phyloP scores from a whole-genome alignment of 92 coral and sea anemone species.

The Epizoanthus fatuus region DNA sequence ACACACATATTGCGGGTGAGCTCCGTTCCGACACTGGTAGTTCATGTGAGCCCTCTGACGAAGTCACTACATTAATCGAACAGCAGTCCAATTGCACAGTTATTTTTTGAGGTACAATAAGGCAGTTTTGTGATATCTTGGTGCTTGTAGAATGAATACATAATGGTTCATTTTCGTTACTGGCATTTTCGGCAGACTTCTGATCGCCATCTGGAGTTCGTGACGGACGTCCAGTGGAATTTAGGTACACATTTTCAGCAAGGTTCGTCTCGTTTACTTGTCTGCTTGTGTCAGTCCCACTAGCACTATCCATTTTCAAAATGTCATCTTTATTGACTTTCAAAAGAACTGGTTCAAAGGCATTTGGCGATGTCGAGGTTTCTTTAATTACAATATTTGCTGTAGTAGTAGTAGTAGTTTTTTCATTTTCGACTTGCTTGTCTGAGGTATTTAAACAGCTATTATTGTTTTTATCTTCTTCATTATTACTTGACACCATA shows the following conservation, averaged over 20 bases:
- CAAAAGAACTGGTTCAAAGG: slow-evolving; percentile 57
- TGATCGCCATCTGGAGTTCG: not conserved
- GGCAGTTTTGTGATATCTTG: slow-evolving; percentile 16
- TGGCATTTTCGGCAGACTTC: not conserved
- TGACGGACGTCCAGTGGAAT: not conserved
- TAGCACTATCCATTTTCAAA: slow-evolving; percentile 18
- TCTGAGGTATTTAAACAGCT: not conserved
- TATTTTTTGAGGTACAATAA: slow-evolving; percentile 56
- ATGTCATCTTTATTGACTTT: slow-evolving; percentile 34
- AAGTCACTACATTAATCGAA: slow-evolving; percentile 1
- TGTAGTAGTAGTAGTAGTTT: not conserved
- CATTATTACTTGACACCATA: too few relatives aligned
- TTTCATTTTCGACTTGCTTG: not conserved
- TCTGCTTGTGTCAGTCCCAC: not conserved
- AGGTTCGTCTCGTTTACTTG: not conserved
- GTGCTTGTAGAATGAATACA: slow-evolving; percentile 21
- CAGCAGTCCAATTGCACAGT: slow-evolving; percentile 67
- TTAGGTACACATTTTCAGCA: slow-evolving; percentile 1
- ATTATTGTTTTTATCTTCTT: not conserved
- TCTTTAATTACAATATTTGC: not conserved
- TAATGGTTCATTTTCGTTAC: not conserved
- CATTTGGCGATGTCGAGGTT: slow-evolving; percentile 12
- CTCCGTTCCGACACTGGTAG: not conserved
- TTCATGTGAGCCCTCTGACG: not conserved
- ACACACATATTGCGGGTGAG: slow-evolving; percentile 12